Conservation (phyloP, 53 echinoderm and acorn worm genomes). For the Henricia sp. region DNA sequence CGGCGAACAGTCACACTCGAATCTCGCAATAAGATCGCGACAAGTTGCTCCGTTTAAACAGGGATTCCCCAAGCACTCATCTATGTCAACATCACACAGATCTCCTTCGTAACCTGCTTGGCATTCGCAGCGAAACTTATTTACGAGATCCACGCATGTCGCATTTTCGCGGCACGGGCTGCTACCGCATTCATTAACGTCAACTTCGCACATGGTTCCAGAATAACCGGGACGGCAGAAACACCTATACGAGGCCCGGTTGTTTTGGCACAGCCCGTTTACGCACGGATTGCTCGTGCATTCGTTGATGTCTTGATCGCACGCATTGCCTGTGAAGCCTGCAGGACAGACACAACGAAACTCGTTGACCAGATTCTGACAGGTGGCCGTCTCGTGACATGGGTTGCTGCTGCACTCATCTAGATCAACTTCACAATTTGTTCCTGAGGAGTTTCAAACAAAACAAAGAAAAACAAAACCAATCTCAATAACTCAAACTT, state of each 20-base stretch:
- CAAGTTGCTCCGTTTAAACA: constrained; percentile 71
- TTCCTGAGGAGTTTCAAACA: constrained; percentile 8
- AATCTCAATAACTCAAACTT: too few species aligned
- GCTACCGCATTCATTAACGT: constrained; percentile 68
- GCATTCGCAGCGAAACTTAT: constrained; percentile 67
- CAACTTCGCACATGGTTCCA: constrained; percentile 52
- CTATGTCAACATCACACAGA: constrained; percentile 63
- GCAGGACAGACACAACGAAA: constrained; percentile 66
- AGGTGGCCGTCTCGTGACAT: constrained; percentile 56
- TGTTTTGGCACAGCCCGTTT: constrained; percentile 59
- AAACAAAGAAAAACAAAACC: not conserved
- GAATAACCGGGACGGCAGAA: constrained; percentile 63
- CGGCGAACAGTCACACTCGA: constrained; percentile 57
- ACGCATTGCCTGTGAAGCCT: constrained; percentile 60
- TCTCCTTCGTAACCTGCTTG: constrained; percentile 61
- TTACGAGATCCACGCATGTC: constrained; percentile 47
- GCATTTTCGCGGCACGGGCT: constrained; percentile 58
- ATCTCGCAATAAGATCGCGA: constrained; percentile 48
- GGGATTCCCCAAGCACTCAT: constrained; percentile 74
- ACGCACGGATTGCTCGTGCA: constrained; percentile 54
- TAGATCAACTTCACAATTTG: constrained; percentile 57
- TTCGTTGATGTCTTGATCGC: constrained; percentile 42
- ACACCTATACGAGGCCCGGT: constrained; percentile 51
- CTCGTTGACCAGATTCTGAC: constrained; percentile 53
- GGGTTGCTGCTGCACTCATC: constrained; percentile 70